Percentiles rank a stretch among this genome's conserved stretches.
These are phyloP conservation scores for Chelidonichthys spinosus DNA, from an alignment of 2,797 vertebrate genomes.

Conservation along the genomic window DNA sequence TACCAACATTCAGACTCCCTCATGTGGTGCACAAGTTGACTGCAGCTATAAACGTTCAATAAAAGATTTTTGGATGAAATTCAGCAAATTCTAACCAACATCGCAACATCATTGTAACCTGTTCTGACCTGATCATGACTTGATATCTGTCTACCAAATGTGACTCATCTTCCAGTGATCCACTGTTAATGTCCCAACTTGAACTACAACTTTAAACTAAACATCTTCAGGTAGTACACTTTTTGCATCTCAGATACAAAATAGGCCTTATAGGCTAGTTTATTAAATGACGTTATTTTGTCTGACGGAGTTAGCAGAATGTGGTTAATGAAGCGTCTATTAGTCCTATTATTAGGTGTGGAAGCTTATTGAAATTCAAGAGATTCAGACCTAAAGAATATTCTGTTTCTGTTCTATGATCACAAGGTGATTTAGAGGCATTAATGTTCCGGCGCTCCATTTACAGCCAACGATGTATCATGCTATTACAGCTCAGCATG, in stretches of 20 bases:
- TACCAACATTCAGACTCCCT: too few species aligned
- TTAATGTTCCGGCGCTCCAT: neutral
- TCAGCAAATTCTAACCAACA: too few species aligned
- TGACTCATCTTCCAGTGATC: too few species aligned
- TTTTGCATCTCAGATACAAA: neutral
- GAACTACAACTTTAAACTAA: neutral
- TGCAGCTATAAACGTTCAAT: too few species aligned
- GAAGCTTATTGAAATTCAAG: neutral
- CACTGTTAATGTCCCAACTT: neutral
- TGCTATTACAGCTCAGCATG: neutral
- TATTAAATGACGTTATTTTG: neutral
- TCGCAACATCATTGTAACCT: too few species aligned
- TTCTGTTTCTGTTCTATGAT: conserved; percentile 1
- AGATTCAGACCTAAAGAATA: neutral
- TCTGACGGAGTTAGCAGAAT: neutral
- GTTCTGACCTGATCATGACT: too few species aligned
- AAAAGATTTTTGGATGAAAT: too few species aligned
- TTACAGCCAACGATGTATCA: neutral
- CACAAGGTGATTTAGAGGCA: neutral
- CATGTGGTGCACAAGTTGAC: too few species aligned
- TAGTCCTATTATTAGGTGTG: neutral
- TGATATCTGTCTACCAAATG: too few species aligned
- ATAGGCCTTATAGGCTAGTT: neutral
- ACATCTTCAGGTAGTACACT: neutral
- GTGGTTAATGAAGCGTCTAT: neutral